Percentiles rank a stretch among this genome's conserved stretches.
Conservation (phyloP, 2,888 invertebrate species). For the Aproaerema taeniolella region DNA sequence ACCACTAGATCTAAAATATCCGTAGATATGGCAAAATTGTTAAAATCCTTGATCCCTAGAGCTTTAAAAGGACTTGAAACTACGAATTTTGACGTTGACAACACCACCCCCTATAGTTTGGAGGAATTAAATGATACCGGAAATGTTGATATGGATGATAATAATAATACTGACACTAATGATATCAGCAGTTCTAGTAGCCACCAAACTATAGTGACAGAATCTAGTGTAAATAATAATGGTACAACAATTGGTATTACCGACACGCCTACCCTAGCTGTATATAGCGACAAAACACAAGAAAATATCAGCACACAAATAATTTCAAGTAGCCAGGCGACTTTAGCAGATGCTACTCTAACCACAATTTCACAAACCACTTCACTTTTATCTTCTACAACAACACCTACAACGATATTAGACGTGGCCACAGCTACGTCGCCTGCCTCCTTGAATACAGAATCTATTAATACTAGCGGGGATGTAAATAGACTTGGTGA, state of each 20-base stretch:
- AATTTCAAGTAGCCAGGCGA: constrained; percentile 40
- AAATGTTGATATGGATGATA: constrained; percentile 45
- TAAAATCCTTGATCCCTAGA: constrained; percentile 70
- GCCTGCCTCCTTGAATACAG: constrained; percentile 34
- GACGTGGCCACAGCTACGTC: constrained; percentile 30
- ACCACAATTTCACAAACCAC: constrained; percentile 19
- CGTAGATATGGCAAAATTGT: constrained; percentile 70
- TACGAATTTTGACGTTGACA: constrained; percentile 51
- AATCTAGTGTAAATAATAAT: constrained; percentile 55
- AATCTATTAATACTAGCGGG: constrained; percentile 25
- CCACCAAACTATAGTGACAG: constrained; percentile 47
- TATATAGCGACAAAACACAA: constrained; percentile 46
- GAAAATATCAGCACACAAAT: constrained; percentile 30
- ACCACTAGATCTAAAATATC: constrained; percentile 64
- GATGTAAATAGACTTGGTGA: constrained; percentile 23
- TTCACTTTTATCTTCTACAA: constrained; percentile 15
- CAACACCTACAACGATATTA: constrained; percentile 17
- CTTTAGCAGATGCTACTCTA: constrained; percentile 23
- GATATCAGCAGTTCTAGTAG: constrained; percentile 35
- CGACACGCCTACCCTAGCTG: constrained; percentile 33
- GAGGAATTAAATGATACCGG: constrained; percentile 67
- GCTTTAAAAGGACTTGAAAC: constrained; percentile 55
- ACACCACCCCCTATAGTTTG: constrained; percentile 70
- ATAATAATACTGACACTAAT: constrained; percentile 15
- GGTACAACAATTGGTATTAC: constrained; percentile 29